Evolutionary conservation across 2,113 vertebrate species (phyloP).

Genomic region (Tetrao urogallus): DNA sequence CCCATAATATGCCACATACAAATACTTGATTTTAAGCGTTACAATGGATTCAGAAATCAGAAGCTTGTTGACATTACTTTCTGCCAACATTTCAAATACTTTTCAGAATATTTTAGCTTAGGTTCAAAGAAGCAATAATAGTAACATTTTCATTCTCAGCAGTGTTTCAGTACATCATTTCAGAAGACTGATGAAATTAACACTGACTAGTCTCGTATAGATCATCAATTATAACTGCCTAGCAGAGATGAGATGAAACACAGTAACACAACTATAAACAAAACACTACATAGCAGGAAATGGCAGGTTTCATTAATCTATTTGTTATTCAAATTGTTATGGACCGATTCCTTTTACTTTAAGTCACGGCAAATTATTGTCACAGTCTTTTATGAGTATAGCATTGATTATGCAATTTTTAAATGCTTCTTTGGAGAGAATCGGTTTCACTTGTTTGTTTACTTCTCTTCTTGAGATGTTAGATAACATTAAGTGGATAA

Average conservation of each 20-base stretch:
- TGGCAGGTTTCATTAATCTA: not conserved
- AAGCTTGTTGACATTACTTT: not conserved
- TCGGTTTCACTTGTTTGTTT: not conserved
- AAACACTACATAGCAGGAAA: not conserved
- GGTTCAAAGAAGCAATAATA: not conserved
- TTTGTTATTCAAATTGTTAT: not conserved
- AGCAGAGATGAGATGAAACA: not conserved
- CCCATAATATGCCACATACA: not conserved
- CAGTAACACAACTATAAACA: not conserved
- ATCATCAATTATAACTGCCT: not conserved
- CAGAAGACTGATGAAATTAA: not conserved
- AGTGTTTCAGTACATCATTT: not conserved
- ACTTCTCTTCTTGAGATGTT: not conserved
- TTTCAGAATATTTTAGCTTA: not conserved
- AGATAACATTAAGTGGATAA: not conserved
- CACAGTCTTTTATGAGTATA: not conserved
- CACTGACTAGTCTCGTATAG: not conserved
- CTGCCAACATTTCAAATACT: not conserved
- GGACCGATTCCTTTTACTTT: not conserved
- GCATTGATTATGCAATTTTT: not conserved
- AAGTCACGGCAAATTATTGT: not conserved
- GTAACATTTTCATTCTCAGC: not conserved
- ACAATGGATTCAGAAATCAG: not conserved
- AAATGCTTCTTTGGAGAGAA: not conserved
- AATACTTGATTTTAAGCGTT: not conserved